Evolutionary conservation across 2,797 vertebrate genomes (phyloP).

Genomic region (Vireo griseus): DNA sequence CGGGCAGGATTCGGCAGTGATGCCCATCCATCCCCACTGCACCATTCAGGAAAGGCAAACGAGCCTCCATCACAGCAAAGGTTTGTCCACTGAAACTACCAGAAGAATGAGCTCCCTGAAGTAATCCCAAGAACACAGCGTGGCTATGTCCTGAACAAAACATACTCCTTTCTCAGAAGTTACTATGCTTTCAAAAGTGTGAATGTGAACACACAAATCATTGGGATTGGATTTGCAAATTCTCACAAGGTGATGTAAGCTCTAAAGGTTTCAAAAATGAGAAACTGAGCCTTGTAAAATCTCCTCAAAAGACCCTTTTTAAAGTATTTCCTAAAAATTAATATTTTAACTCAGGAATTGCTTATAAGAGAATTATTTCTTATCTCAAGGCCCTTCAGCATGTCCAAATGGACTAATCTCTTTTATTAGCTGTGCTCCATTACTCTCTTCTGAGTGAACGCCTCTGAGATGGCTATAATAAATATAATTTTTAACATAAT

Average conservation of each 20-base stretch:
- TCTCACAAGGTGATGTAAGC: neutral
- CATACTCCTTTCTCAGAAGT: neutral
- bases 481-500: slow-evolving; percentile 35
- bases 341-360: slow-evolving; percentile 47
- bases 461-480: slow-evolving; percentile 45
- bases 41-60: rapidly evolving
- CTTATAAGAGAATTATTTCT: slow-evolving; percentile 47
- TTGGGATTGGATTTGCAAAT: slow-evolving; percentile 7
- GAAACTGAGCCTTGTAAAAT: slow-evolving; percentile 29
- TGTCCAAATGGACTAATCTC: slow-evolving; percentile 60
- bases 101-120: neutral
- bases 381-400: slow-evolving; percentile 51
- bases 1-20: neutral
- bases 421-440: slow-evolving; percentile 63
- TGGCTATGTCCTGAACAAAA: neutral
- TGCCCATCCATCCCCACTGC: neutral
- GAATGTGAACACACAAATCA: neutral
- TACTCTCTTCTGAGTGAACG: slow-evolving; percentile 42
- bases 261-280: slow-evolving; percentile 28
- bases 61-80: neutral
- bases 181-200: neutral
- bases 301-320: slow-evolving; percentile 32
- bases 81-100: neutral
- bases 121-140: neutral
- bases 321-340: slow-evolving; percentile 48